Evolutionary conservation across 2,797 vertebrate genomes (phyloP).

Genomic region (Periparus ater): DNA sequence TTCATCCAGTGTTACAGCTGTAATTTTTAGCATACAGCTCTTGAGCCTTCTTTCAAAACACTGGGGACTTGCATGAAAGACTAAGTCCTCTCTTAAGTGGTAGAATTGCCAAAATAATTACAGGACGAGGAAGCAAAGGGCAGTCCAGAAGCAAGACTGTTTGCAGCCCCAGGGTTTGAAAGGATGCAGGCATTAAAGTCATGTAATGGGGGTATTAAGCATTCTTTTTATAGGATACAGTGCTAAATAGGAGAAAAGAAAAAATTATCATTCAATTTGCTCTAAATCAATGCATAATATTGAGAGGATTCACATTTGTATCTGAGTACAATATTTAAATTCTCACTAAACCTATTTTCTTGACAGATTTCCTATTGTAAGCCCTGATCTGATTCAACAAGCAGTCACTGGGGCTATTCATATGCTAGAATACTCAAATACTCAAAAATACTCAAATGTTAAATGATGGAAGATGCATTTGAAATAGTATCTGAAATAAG

Average conservation of each 20-base stretch:
- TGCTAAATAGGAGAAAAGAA: not conserved
- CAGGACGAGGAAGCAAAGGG: not conserved
- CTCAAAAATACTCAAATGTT: no score
- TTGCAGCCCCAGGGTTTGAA: not conserved
- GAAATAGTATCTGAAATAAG: not conserved
- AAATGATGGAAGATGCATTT: not conserved
- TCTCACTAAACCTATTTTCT: not conserved
- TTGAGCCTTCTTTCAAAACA: not conserved
- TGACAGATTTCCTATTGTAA: not conserved
- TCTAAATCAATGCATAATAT: not conserved
- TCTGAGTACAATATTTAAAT: not conserved
- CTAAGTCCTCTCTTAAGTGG: not conserved
- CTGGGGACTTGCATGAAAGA: not conserved
- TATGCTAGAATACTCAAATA: not conserved
- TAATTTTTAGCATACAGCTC: not conserved
- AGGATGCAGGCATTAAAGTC: not conserved
- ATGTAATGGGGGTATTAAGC: not conserved
- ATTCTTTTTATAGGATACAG: not conserved
- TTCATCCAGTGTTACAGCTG: not conserved
- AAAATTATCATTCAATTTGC: not conserved
- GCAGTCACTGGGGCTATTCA: constrained; percentile 7
- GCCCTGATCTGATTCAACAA: not conserved
- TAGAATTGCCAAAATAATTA: not conserved
- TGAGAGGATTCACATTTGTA: not conserved
- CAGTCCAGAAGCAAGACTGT: not conserved